Evolutionary conservation across 2,888 invertebrate genomes (phyloP).

Genomic region (Eulithis prunata): DNA sequence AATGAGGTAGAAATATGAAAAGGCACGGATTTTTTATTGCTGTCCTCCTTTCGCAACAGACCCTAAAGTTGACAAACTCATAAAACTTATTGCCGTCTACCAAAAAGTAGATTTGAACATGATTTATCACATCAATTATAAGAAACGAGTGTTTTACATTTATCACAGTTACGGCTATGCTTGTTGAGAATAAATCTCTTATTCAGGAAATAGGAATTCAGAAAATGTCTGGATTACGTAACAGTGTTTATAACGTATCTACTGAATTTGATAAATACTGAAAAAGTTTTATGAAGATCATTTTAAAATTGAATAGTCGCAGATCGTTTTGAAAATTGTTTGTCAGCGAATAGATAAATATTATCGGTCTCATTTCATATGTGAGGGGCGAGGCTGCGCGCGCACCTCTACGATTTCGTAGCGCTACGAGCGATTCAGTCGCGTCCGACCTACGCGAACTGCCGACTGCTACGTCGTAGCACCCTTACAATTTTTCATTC

Average conservation of each 20-base stretch:
- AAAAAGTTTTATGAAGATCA: constrained; percentile 25
- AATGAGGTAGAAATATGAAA: constrained; percentile 23
- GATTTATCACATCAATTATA: constrained; percentile 7
- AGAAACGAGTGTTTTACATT: constrained; percentile 4
- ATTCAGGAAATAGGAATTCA: neutral
- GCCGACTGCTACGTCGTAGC: constrained; percentile 76
- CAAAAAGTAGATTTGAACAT: constrained; percentile 6
- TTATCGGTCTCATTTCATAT: constrained; percentile 77
- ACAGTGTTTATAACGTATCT: neutral
- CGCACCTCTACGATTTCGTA: constrained; percentile 68
- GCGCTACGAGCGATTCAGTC: constrained; percentile 74
- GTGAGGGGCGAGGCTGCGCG: constrained; percentile 81
- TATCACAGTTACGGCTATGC: constrained; percentile 1
- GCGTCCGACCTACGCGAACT: constrained; percentile 68
- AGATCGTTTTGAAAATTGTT: constrained; percentile 68
- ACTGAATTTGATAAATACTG: constrained; percentile 5
- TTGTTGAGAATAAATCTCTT: neutral
- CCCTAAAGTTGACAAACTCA: constrained; percentile 20
- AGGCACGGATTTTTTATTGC: constrained; percentile 22
- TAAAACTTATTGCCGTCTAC: constrained; percentile 19
- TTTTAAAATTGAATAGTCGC: constrained; percentile 60
- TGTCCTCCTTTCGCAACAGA: constrained; percentile 10
- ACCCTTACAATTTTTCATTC: constrained; percentile 47
- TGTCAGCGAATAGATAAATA: constrained; percentile 71
- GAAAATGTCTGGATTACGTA: neutral